Evolutionary conservation across 2,797 vertebrate genomes (phyloP), one percentile per base, ranked within the genome.

Genomic region (Diceros bicornis): DNA sequence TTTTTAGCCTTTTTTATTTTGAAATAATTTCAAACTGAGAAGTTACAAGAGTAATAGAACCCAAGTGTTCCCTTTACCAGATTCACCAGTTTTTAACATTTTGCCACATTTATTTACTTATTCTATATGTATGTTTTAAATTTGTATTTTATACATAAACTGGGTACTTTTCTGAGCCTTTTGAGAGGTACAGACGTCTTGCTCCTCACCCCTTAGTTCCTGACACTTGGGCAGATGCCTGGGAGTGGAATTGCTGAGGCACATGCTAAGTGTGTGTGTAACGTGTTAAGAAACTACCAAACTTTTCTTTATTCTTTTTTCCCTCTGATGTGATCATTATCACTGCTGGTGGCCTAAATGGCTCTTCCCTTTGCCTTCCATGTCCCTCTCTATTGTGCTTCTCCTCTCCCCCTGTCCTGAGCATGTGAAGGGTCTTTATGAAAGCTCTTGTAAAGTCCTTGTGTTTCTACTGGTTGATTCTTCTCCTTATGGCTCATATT

Each of bases 1-100:
- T 23, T 37, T 57, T 75, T 44, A 84, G 59, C 25, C 50, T 68
- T 59, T 83, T 82, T 75, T 34, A 44, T 89, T 89, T 84, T n/a
- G 50, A 90, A 89, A 68, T 90, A 59, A 57, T 77, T 90, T 50
- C 69, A 75, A 82, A 83, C 59, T 74, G 25, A 47, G 32, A 77
- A 37, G 34, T 59, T 75, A 20, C 3, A 90, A 59, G 78, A 68
- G 37, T 66, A 74, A 13, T 11, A 47, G 78, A 37, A 77, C 9
- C 59, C 37, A 34, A 23, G 2, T 6, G 20, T 66, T 3, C 29
- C 29, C 59, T 47, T 83, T 75, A 37, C 14, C 50, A 50, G 32
- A 61, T 27, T 72, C 50, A 37, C 25, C 25, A 12, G 10, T 77
- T 83, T 44, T 59, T 29, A 21, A 57, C 37, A 37, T 66, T 77